These are phyloP conservation scores for Brachionichthys hirsutus DNA, from an alignment of 2,113 vertebrate genomes.

Conservation along the genomic window DNA sequence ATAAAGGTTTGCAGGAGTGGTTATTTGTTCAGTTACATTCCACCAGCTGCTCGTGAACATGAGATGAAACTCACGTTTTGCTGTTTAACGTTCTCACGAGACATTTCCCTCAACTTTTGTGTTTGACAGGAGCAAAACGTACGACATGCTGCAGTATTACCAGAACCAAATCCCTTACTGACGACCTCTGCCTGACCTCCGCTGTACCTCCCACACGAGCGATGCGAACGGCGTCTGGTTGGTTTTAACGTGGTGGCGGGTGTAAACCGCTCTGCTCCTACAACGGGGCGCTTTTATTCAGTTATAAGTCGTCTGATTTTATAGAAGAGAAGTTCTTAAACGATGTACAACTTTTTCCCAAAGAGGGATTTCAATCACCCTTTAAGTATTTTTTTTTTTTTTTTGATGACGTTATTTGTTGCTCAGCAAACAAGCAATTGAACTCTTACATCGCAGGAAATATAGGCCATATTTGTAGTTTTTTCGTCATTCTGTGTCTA, in stretches of 20 bases:
- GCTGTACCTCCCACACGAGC: slow-evolving; percentile 18
- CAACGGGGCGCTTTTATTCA: slow-evolving; percentile 28
- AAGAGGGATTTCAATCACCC: slow-evolving; percentile 40
- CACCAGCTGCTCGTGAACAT: too few relatives aligned
- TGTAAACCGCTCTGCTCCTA: not conserved
- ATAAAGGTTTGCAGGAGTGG: too few relatives aligned
- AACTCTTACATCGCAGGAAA: slow-evolving; percentile 22
- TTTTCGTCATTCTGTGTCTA: slow-evolving; percentile 26
- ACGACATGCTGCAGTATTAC: slow-evolving; percentile 99
- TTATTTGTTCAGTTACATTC: too few relatives aligned
- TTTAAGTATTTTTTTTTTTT: slow-evolving; percentile 51
- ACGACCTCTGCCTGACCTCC: slow-evolving; percentile 36
- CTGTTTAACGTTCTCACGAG: too few relatives aligned
- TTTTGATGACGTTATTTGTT: slow-evolving; percentile 37
- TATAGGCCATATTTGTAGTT: slow-evolving; percentile 27
- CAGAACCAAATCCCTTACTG: slow-evolving; percentile 99
- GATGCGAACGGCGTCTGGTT: slow-evolving; percentile 8
- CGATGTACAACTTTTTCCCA: slow-evolving; percentile 14
- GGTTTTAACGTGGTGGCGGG: not conserved
- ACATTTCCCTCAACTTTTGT: not conserved
- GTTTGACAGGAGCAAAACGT: slow-evolving; percentile 90
- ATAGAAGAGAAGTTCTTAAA: slow-evolving; percentile 2
- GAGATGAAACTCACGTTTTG: too few relatives aligned
- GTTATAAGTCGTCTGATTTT: slow-evolving; percentile 18
- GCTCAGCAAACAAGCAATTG: slow-evolving; percentile 11